Evolutionary conservation across 2,113 vertebrate genomes (phyloP).

Genomic region (Pelmatolapia mariae): DNA sequence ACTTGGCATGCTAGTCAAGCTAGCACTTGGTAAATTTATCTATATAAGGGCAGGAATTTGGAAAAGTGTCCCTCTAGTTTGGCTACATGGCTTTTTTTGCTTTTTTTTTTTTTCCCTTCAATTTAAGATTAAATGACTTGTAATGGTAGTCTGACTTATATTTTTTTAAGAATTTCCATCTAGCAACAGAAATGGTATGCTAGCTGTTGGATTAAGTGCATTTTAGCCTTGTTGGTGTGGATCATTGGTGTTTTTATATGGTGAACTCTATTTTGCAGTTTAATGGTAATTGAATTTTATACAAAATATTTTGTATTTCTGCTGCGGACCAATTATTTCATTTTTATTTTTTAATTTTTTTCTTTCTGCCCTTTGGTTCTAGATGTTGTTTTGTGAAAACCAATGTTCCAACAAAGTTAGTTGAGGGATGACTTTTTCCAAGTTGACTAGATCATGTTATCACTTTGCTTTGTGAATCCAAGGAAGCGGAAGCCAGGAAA

Average conservation of each 20-base stretch:
- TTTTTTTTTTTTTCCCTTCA: fast-evolving
- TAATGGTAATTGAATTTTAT: conserved; percentile 31
- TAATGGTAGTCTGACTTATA: not conserved
- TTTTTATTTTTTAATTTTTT: not conserved
- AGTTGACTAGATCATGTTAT: not conserved
- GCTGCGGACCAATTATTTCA: conserved; percentile 61
- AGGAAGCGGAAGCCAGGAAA: not conserved
- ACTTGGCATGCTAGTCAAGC: not conserved
- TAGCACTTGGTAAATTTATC: not conserved
- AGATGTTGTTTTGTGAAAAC: conserved; percentile 1
- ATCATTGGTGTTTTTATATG: conserved; percentile 36
- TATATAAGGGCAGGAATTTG: not conserved
- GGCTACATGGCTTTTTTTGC: not conserved
- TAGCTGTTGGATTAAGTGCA: conserved; percentile 5
- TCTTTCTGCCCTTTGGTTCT: not conserved
- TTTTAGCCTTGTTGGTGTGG: conserved; percentile 30
- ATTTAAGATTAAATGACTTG: not conserved
- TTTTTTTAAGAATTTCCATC: not conserved
- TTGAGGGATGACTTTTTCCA: conserved; percentile 2
- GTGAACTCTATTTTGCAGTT: conserved; percentile 41
- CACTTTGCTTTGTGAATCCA: not conserved
- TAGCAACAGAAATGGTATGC: not conserved
- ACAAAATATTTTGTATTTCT: conserved; percentile 51
- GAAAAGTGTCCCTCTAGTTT: conserved; percentile 14
- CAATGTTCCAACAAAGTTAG: conserved; percentile 2